Evolutionary conservation across 1,140 invertebrate genomes (phyloP).

Genomic region (Drosophila sproati): DNA sequence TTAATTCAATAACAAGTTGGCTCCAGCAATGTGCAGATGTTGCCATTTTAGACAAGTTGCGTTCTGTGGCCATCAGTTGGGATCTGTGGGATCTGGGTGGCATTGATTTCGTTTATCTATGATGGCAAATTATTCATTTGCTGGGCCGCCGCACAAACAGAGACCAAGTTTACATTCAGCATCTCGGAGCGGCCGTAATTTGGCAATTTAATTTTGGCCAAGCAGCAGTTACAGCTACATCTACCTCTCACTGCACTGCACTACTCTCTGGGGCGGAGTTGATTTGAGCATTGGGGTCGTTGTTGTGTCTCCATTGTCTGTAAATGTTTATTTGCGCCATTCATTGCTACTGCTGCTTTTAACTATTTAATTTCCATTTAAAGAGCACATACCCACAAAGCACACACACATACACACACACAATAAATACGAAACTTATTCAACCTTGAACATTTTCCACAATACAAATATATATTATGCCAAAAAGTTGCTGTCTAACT

Average conservation of each 20-base stretch:
- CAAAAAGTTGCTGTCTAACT: conserved; percentile 37
- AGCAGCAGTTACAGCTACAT: conserved; percentile 10
- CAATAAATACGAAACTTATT: conserved; percentile 45
- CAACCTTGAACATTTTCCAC: conserved; percentile 46
- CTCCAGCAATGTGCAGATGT: conserved; percentile 36
- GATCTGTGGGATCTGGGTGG: background rate
- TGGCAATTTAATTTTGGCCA: conserved; percentile 42
- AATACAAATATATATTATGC: conserved; percentile 28
- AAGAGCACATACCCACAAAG: conserved; percentile 29
- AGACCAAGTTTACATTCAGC: conserved; percentile 31
- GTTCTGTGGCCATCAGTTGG: conserved; percentile 25
- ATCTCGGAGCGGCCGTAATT: conserved; percentile 27
- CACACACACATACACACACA: conserved; percentile 30
- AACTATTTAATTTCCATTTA: conserved; percentile 43
- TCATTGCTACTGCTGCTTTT: conserved; percentile 14
- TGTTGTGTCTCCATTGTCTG: conserved; percentile 8
- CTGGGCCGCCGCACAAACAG: conserved; percentile 13
- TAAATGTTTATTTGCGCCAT: conserved; percentile 31
- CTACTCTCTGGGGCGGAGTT: background rate
- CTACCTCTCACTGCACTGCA: conserved; percentile 1
- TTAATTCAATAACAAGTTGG: conserved; percentile 54
- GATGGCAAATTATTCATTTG: conserved; percentile 53
- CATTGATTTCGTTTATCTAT: conserved; percentile 53
- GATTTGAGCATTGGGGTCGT: background rate
- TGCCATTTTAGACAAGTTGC: conserved; percentile 36